Conservation (phyloP, 2,888 invertebrate species). For the Drosophila cyrtoloma region DNA sequence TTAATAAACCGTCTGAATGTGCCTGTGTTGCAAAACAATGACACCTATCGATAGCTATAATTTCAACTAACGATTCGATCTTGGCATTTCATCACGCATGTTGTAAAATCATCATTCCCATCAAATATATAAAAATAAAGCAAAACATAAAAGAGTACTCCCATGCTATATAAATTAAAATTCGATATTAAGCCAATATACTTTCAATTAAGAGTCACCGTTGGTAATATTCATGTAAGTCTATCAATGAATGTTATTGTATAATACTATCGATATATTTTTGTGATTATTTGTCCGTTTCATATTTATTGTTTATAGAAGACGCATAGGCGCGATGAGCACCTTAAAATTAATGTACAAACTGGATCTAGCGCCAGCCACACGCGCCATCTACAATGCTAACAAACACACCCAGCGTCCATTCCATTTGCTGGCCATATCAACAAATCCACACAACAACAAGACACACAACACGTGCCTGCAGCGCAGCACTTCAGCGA, state of each 20-base stretch:
- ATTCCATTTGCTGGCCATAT: conserved; percentile 37
- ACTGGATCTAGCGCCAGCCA: not conserved
- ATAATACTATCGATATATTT: conserved; percentile 29
- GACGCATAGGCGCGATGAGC: conserved; percentile 40
- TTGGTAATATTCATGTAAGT: not conserved
- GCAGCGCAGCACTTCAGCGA: conserved; percentile 30
- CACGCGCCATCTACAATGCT: not conserved
- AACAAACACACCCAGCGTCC: conserved; percentile 18
- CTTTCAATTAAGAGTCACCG: not conserved
- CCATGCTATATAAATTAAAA: not conserved
- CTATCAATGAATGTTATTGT: conserved; percentile 3
- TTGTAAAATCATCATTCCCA: not conserved
- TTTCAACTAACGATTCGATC: not conserved
- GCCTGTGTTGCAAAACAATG: conserved; percentile 32
- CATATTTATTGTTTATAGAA: conserved; percentile 18
- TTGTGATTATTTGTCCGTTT: conserved; percentile 14
- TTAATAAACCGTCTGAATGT: conserved; percentile 29
- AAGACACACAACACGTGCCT: conserved; percentile 43
- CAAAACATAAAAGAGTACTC: not conserved
- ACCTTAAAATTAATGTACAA: conserved; percentile 48
- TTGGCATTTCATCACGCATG: conserved; percentile 12
- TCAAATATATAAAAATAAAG: not conserved
- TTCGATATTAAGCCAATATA: not conserved
- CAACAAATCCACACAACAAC: conserved; percentile 38
- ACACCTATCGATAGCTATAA: conserved; percentile 7